phyloP scores from a whole-genome alignment of 1,140 invertebrate genomes.

The Scaptodrosophila lebanonensis region DNA sequence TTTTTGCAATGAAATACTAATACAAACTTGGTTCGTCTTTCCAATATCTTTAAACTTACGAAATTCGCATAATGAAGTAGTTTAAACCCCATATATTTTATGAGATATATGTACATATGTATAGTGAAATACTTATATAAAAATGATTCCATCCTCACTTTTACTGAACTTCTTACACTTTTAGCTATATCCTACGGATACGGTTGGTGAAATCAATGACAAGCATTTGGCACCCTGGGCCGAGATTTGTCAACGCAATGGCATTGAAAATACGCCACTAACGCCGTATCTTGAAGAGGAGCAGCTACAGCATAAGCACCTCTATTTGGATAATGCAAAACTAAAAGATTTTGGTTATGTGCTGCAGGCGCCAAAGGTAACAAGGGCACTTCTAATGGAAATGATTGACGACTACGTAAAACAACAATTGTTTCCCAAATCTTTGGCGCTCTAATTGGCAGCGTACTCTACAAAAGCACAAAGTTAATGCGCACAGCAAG shows the following conservation, averaged over 20 bases:
- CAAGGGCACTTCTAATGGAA: constrained; percentile 81
- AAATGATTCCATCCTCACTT: too few species aligned
- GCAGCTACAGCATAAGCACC: constrained; percentile 86
- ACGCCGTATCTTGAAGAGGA: constrained; percentile 91
- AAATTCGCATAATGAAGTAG: too few species aligned
- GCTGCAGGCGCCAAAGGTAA: constrained; percentile 80
- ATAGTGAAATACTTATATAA: too few species aligned
- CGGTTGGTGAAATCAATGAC: constrained; percentile 93
- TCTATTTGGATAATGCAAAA: constrained; percentile 86
- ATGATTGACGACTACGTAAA: constrained; percentile 72
- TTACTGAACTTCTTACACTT: too few species aligned
- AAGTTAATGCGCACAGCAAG: constrained; percentile 54
- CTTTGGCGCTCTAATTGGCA: constrained; percentile 46
- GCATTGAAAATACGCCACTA: constrained; percentile 89
- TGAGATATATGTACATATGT: too few species aligned
- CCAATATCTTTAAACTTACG: too few species aligned
- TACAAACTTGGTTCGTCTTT: too few species aligned
- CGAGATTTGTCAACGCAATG: constrained; percentile 86
- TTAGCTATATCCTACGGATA: constrained; percentile 78
- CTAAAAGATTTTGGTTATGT: constrained; percentile 80
- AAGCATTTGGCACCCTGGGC: constrained; percentile 95
- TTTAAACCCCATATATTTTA: too few species aligned
- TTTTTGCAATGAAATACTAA: too few species aligned
- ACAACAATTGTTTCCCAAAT: constrained; percentile 69
- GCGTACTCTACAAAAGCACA: constrained; percentile 26